Base-by-base conservation (phyloP, 2,797 vertebrate genomes). In the Dromococcyx pavoninus region DNA sequence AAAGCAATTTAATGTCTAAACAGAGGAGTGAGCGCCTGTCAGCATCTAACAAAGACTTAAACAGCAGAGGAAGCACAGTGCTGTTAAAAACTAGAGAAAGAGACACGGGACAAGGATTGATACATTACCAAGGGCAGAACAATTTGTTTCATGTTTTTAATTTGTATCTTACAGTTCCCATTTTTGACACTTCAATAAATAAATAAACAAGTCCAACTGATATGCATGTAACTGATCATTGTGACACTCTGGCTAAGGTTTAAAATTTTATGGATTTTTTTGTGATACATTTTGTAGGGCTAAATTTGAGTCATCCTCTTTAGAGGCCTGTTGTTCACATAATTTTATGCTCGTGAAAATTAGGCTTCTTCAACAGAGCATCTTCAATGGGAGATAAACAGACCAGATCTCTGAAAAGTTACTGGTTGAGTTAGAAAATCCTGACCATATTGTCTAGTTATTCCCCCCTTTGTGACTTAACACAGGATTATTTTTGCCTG, bases 1-100 rank as follows among this genome's bases (percentile, higher is more conserved):
- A 86, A 85, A 94, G 88, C 79, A 81, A 73, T 94, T 88, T 82
- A 44, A 66, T 85, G 64, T 94, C 92, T 95, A 41, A 94, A 90
- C 89, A 95, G 79, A 86, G 66, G 17, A 88, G 70, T 30, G 44
- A 91, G 92, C 79, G 84, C 86, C 84, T 85, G 24, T 94, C 90
- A 73, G 60, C 64, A 60, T 64, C 83, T 85, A 82, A 90, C 80
- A 93, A 77, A 88, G 82, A 28, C 75, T 91, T 57, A 6, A 89
- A 77, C 33, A 92, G 91, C 66, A 73, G 51, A 91, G 93, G 25
- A 93, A 73, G 85, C 79, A 22, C 46, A 50, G 46, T 27, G n/a
- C 85, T 88, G 4, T 93, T 91, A 62, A 81, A 86, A 92, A 64
- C 58, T 21, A 2, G 46, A 86, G 78, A 17, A 28, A 51, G 65